Percentiles rank a stretch among this genome's conserved stretches.
phyloP scores from a whole-genome alignment of 2,888 invertebrate species.

The Taenaris catops region DNA sequence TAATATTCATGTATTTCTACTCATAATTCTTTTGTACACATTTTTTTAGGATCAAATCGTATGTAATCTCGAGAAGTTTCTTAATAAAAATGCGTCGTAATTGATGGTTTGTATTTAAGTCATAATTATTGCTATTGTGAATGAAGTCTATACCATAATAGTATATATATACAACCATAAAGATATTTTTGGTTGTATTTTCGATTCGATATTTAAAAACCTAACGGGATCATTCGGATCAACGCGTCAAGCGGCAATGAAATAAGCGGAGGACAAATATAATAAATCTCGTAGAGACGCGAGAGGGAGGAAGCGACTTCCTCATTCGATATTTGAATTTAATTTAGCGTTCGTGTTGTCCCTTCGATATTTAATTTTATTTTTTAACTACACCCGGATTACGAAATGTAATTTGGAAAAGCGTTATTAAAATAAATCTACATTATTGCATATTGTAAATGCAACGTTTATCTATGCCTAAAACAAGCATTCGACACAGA shows the following conservation, averaged over 20 bases:
- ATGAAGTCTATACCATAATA: too few species aligned
- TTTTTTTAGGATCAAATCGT: too few species aligned
- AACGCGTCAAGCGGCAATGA: constrained; percentile 67
- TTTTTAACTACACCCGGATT: constrained; percentile 1
- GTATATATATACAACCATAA: too few species aligned
- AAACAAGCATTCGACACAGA: too few species aligned
- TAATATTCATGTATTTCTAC: constrained; percentile 66
- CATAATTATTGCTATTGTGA: too few species aligned
- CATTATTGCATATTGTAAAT: too few species aligned
- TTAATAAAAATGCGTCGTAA: too few species aligned
- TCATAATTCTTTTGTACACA: constrained; percentile 51
- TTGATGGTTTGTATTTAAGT: too few species aligned
- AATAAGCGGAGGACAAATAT: constrained; percentile 78
- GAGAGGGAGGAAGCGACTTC: constrained; percentile 69
- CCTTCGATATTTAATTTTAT: constrained; percentile 44
- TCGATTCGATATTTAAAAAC: constrained; percentile 23
- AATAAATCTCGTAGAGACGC: constrained; percentile 75
- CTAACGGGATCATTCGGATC: constrained; percentile 14
- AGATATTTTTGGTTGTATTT: too few species aligned
- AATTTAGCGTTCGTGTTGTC: constrained; percentile 71
- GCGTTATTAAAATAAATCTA: too few species aligned
- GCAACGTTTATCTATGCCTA: too few species aligned
- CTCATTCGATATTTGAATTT: constrained; percentile 79
- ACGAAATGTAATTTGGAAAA: background rate
- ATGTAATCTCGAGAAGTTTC: too few species aligned